phyloP scores from a whole-genome alignment of 1,140 invertebrate species.

The Pseudomyrmex concolor region DNA sequence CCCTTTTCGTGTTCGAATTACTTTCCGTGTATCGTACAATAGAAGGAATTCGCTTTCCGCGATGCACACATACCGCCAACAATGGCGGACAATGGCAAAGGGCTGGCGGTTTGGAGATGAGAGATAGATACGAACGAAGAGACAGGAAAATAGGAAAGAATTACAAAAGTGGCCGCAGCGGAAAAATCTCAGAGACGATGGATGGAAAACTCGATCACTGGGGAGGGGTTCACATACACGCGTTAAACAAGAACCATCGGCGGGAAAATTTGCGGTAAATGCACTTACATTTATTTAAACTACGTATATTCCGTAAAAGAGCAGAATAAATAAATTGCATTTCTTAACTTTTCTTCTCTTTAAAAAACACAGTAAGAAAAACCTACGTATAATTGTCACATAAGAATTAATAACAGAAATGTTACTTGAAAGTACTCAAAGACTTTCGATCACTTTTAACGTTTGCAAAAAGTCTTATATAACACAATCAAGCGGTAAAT shows the following conservation, averaged over 20 bases:
- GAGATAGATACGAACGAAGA: slow-evolving; percentile 61
- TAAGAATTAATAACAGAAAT: too few species aligned
- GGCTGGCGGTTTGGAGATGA: slow-evolving; percentile 51
- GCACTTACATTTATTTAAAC: not conserved
- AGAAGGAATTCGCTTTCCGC: slow-evolving; percentile 68
- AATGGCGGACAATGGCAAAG: slow-evolving; percentile 69
- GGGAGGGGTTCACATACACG: not conserved
- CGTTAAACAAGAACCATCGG: slow-evolving; percentile 35
- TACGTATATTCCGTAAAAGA: not conserved
- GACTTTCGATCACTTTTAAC: not conserved
- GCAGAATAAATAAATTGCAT: not conserved
- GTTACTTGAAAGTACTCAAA: not conserved
- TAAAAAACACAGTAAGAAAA: not conserved
- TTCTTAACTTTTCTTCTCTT: not conserved
- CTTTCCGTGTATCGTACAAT: slow-evolving; percentile 66
- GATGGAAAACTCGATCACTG: slow-evolving; percentile 38
- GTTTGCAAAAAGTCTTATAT: slow-evolving; percentile 29
- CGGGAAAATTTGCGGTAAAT: not conserved
- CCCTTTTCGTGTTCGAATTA: slow-evolving; percentile 69
- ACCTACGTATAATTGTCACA: too few species aligned
- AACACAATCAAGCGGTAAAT: slow-evolving; percentile 14
- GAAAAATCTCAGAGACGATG: slow-evolving; percentile 64
- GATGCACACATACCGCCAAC: slow-evolving; percentile 58
- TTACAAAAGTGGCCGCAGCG: slow-evolving; percentile 63
- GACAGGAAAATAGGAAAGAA: slow-evolving; percentile 68